Conservation (phyloP, 2,888 invertebrate genomes). For the Apamea anceps region DNA sequence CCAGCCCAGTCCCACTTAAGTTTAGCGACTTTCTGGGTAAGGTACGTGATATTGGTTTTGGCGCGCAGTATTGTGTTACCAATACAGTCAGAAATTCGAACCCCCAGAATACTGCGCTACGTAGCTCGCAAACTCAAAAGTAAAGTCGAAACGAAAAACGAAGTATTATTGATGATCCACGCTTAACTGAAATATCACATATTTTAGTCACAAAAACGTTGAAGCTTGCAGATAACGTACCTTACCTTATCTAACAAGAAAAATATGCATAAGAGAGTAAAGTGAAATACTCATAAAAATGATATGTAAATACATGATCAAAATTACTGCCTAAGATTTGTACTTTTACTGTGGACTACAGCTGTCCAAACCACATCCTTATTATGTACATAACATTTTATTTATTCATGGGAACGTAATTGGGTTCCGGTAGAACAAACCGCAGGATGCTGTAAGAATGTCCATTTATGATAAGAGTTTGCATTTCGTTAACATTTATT, state of each 20-base stretch:
- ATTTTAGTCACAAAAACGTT: conserved; percentile 5
- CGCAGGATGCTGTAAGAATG: conserved; percentile 32
- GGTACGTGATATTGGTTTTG: too few species aligned
- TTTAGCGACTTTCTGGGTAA: too few species aligned
- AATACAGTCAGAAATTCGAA: neutral
- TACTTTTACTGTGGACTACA: neutral
- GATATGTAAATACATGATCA: conserved; percentile 13
- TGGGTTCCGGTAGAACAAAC: conserved; percentile 45
- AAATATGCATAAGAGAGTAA: neutral
- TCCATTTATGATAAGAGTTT: conserved; percentile 36
- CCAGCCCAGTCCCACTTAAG: too few species aligned
- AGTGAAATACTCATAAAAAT: neutral
- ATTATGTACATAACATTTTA: conserved; percentile 39
- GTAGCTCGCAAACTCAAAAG: neutral
- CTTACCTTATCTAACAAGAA: neutral
- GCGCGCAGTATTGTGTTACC: too few species aligned
- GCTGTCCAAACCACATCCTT: conserved; percentile 15
- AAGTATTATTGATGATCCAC: conserved; percentile 11
- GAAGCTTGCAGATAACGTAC: neutral
- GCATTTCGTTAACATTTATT: conserved; percentile 17
- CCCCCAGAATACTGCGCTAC: too few species aligned
- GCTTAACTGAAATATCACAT: conserved; percentile 6
- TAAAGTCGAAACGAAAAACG: conserved; percentile 2
- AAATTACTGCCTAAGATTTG: conserved; percentile 6
- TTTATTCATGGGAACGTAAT: conserved; percentile 59